Evolutionary conservation across 1,140 invertebrate species (phyloP), one percentile per base, ranked within the genome.

Genomic region (Drosophila rufa): DNA sequence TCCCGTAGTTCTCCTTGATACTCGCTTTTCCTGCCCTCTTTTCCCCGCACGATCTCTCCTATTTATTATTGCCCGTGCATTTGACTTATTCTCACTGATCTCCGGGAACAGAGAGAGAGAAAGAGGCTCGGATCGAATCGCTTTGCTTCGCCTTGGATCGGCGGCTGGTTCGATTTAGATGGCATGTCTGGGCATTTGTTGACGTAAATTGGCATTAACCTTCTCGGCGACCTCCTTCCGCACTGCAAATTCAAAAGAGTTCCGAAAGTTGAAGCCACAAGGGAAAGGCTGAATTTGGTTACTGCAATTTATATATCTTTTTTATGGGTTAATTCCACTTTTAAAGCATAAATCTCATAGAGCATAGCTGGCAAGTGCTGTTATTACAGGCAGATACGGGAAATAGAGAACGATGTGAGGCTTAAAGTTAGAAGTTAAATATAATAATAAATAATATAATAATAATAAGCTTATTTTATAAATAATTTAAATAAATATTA

Each of bases 181-280:
- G 70, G 70, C 67, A 73, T 73, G 70, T 73, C 70, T 60, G 61
- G 65, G 66, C 81, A 73, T 80, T 84, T 82, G 82, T 86, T 85
- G 82, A 86, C 82, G 79, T 77, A 85, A 85, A 85, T 85, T 85
- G 82, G 79, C 82, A 80, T 85, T 86, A 86, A 86, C 82, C 82
- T 86, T 75, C 75, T 73, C 66, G 74, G 48, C 79, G 82, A 86
- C 82, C 82, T 76, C 74, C 79, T 85, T 85, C 82, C 75, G 68
- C 46, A 38, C 46, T 50, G 67, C 46, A 73, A 62, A 70, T 47
- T 70, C 17, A 50, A 66, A 27, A 46, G 30, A 40, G 36, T 30
- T 36, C 48, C 62, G 62, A 56, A 56, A 56, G 53, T 40, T 40
- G 1, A 38, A 40, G 53, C 53, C 53, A 33, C 64, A 36, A 60